Base-by-base conservation (phyloP, 2,113 vertebrate genomes). In the Fregetta grallaria region DNA sequence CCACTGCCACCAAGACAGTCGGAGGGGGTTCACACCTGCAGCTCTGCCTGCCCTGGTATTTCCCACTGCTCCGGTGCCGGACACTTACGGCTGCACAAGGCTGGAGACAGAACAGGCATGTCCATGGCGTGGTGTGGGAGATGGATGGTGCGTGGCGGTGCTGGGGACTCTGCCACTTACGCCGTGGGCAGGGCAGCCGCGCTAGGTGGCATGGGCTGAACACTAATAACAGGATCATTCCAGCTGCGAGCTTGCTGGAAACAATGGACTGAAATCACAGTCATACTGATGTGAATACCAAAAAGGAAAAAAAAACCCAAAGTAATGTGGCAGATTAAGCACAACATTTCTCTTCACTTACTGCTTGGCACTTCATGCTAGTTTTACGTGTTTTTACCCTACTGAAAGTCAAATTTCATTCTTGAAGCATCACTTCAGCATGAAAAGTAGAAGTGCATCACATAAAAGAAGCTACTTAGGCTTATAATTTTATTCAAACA, bases 131-230 rank as follows among this genome's bases (percentile, higher is more conserved):
- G 2, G 11, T 36, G 85, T 13, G 29, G 70, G 52, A 81, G 77
- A 67, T 5, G 44, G 66, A n/a, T 0, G 0, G 52, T 17, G 36
- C 2, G 1, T 3, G 5, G 23, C 1, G 0, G 17, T 73, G 77
- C 53, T 80, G 62, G 38, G 32, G 38, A 40, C 32, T 45, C 58
- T 88, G 81, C 26, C 34, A 15, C n/a, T 56, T 45, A 15, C 0
- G 5, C 53, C 42, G 7, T 15, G n/a, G 27, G 20, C 83, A 74
- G n/a, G 27, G 56, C 65, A 78, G 70, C 56, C 1, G 1, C 83
- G 47, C 29, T 32, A 40, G 59, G 23, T 70, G 65, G 42, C 30
- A 40, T 0, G 0, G 49, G 74, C 23, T 65, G 44, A 75, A 23
- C 34, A 23, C 15, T 42, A 26, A 12, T 15, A 73, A 34, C 17